Evolutionary conservation across 2,113 vertebrate genomes (phyloP), one percentile per base, ranked within the genome.

Genomic region (Smithornis capensis): DNA sequence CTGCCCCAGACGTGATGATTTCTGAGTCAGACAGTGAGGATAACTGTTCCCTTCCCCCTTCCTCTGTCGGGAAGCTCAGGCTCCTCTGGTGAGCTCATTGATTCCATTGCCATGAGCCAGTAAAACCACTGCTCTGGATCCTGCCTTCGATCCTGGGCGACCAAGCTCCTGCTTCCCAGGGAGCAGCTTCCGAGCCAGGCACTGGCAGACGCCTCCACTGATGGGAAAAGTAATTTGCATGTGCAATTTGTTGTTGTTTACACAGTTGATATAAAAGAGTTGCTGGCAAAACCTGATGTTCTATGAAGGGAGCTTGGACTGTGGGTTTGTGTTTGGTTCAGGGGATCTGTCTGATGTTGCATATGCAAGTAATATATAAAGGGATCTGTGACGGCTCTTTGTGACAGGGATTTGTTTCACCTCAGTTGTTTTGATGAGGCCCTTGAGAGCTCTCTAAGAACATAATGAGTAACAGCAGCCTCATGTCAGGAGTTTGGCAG

Each of bases 71-170:
- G 60, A 37, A 65, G 67, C 92, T 80, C 29, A 22, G 38, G 10
- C 71, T 68, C 14, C 40, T 83, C 17, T 8, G 79, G 19, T 93
- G 91, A 96, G 92, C 83, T 96, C 92, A 87, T 17, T 2, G 64
- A 83, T 81, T 90, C 80, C 91, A 57, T 63, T 23, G 69, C 89
- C 45, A 4, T 31, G 73, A 86, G 86, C 52, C 62, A 69, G 82
- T 55, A 17, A 38, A 78, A 16, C 37, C 11, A 7, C 31, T 77
- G 79, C 73, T 83, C 40, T 73, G 44, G 31, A 18, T 60, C 9
- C 57, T 67, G 74, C 53, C 63, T 50, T 50, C 16, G 4, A 4
- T 55, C 40, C 29, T 9, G 4, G 44, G 7, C 2, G 9, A 45
- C 47, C 49, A 21, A 4, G 37, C 63, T 80, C 55, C 91, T 0